A percentile compares a stretch with the other conserved stretches of the same genome.
Evolutionary conservation across 2,797 vertebrate genomes (phyloP).

Genomic region (Acipenser ruthenus): DNA sequence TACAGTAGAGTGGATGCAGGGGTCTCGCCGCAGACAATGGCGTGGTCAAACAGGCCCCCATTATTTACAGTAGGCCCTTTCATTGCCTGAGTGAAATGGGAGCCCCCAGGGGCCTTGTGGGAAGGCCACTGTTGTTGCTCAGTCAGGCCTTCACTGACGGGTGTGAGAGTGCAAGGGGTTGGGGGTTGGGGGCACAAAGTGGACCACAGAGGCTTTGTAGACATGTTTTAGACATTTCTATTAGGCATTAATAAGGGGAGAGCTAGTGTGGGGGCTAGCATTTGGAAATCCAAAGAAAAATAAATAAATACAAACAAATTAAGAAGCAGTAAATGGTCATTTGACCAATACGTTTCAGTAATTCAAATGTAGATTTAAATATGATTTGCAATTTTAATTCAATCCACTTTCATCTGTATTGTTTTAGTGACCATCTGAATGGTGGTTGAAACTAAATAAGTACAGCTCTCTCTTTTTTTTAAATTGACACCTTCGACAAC

Average conservation of each 20-base stretch:
- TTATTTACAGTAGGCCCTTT: conserved; percentile 84
- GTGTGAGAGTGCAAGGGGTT: conserved; percentile 61
- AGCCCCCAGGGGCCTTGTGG: conserved; percentile 55
- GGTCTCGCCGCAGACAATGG: conserved; percentile 54
- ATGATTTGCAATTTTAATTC: no score
- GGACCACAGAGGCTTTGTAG: conserved; percentile 44
- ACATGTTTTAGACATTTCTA: conserved; percentile 18
- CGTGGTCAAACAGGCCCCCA: conserved; percentile 58
- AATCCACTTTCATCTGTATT: no score
- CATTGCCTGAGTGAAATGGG: conserved; percentile 67
- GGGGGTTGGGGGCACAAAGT: conserved; percentile 33
- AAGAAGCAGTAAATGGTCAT: no score
- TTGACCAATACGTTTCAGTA: no score
- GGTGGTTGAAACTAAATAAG: no score
- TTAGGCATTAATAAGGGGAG: conserved; percentile 25
- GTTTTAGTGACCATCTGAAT: no score
- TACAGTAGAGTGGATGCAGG: conserved; percentile 65
- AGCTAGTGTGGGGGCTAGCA: neutral
- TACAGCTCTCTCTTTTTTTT: conserved; percentile 22
- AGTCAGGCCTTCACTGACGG: conserved; percentile 72
- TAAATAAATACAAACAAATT: conserved; percentile 35
- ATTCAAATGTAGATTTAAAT: no score
- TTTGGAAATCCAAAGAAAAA: conserved; percentile 38
- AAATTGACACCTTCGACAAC: no score
- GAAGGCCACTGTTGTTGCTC: conserved; percentile 77